Evolutionary conservation across 2,113 vertebrate genomes (phyloP), one percentile per base, ranked within the genome.

Genomic region (Pelvicachromis taeniatus): DNA sequence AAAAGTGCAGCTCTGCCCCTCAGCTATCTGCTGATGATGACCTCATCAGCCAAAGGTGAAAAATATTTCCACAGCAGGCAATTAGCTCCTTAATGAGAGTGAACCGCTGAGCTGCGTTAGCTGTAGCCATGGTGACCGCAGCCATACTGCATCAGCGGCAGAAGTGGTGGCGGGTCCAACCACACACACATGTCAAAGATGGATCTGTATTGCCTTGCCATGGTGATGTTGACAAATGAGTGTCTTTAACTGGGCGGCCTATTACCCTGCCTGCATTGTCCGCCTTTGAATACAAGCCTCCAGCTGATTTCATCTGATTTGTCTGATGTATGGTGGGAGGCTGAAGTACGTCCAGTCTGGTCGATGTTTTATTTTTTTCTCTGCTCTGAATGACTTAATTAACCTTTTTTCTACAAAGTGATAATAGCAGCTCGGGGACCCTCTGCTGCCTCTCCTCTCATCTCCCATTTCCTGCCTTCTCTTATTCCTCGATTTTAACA

Each of bases 151-250:
- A 33, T 80, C 35, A 12, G 65, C 2, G 29, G 68, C 45, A 50
- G 70, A 31, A 48, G 54, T 1, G 8, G 26, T 0, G 58, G 0
- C 12, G 50, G 17, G 9, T 59, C 56, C 7, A 50, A 45, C n/a
- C 70, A 0, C 73, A 59, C 50, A 40, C 42, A 7, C 23, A 13
- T 4, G 48, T 78, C 40, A 54, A 4, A 89, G 89, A 89, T 89
- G 88, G 85, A 90, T 93, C 59, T 86, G 17, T 54, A 23, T 29
- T 4, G 77, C 56, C 12, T 59, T 4, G 84, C 80, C 5, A 14
- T 8, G 31, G 77, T 91, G 92, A 94, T 92, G 82, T 81, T 94
- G 94, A 95, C 78, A 89, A 91, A 95, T 87, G 91, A 90, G 88
- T 12, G 8, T 86, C 84, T 86, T 89, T 80, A 90, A 83, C 77